Conservation (phyloP, 2,888 invertebrate genomes). For the Cecidostiba fungosa region DNA sequence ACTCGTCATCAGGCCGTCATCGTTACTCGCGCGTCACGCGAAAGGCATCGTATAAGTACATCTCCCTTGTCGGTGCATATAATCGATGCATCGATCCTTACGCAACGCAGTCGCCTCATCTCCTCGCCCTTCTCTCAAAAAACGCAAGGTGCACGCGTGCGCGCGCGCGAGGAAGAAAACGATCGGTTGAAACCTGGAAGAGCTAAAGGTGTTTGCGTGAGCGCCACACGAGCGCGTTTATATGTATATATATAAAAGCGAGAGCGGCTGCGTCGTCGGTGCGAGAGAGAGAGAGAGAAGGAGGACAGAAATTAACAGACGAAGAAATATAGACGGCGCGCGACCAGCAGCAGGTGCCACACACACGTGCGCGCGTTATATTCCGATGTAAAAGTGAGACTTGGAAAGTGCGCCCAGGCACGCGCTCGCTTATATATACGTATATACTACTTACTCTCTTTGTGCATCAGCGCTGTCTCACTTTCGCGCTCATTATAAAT, state of each 20-base stretch:
- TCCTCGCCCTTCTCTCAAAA: background rate
- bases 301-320: slow-evolving; percentile 33
- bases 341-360: slow-evolving; percentile 18
- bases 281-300: slow-evolving; percentile 27
- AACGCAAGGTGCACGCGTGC: background rate
- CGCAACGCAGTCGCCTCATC: background rate
- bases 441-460: background rate
- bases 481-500: background rate
- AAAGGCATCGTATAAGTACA: background rate
- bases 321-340: slow-evolving; percentile 30
- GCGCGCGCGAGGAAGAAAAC: background rate
- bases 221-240: background rate
- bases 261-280: slow-evolving; percentile 20
- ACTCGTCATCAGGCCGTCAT: background rate
- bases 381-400: background rate
- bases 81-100: slow-evolving; percentile 16
- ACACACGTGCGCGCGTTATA: background rate
- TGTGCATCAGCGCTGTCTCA: background rate
- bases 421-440: background rate
- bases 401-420: slow-evolving; percentile 17
- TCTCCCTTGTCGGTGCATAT: background rate
- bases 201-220: slow-evolving; percentile 10
- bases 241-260: slow-evolving; percentile 33
- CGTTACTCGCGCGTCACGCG: background rate
- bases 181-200: slow-evolving; percentile 11